Base-by-base conservation (phyloP, 2,888 invertebrate species). In the Drosophila buzzatii region DNA sequence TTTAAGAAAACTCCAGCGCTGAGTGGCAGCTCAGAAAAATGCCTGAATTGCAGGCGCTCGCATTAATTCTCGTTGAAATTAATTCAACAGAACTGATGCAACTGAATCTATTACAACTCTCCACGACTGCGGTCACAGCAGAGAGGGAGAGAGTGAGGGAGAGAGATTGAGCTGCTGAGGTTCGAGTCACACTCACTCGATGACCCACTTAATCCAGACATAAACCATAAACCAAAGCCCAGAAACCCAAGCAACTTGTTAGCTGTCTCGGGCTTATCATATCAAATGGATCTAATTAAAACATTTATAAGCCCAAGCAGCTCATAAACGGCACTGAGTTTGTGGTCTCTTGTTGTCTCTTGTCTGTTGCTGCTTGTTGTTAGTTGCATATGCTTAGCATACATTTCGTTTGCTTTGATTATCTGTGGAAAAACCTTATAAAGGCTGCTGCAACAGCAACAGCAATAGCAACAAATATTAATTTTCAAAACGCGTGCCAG, bases 231-330 rank as follows among this genome's bases (percentile, higher is more conserved):
- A 70, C 70, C 81, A 77, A 77, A 67, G 85, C 62, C 64, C 77
- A 76, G 64, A 79, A 76, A 83, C 73, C 76, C 53, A 71, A 76
- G 71, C 82, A 87, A 87, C 85, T 87, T 85, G 88, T 87, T 85
- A 73, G 81, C 85, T 79, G 88, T 85, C 79, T 69, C 73, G 47
- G 70, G 76, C 83, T 88, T 88, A 85, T 85, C 85, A 88, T 75
- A 69, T 83, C 85, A 85, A 85, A 85, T 73, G 82, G 79, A 85
- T 85, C 85, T 85, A 85, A 85, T 85, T 85, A 88, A 85, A 88
- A 88, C 85, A 85, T 85, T 85, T 81, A 88, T 88, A 85, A 85
- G 77, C 88, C 86, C 68, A 76, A 73, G 61, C 76, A 70, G 68
- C 79, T 82, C 76, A 85, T 81, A 85, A 85, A 85, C 88, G 85